Evolutionary conservation across 2,888 invertebrate genomes (phyloP).

Genomic region (Drosophila meridionalis): DNA sequence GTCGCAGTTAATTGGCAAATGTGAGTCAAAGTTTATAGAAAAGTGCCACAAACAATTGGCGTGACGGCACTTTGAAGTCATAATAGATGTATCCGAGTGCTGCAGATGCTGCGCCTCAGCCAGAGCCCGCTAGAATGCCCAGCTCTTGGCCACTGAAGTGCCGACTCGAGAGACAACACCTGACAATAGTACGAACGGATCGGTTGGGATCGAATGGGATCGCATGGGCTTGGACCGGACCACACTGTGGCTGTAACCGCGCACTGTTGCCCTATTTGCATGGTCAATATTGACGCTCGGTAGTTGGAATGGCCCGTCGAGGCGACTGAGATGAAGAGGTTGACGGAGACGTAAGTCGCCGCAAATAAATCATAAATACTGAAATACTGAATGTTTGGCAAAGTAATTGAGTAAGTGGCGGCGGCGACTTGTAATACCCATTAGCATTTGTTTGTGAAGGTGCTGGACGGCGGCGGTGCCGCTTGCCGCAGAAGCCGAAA

Average conservation of each 20-base stretch:
- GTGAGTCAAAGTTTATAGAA: constrained; percentile 81
- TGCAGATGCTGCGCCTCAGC: constrained; percentile 17
- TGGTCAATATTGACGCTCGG: constrained; percentile 72
- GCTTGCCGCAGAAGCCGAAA: constrained; percentile 77
- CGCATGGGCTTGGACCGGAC: constrained; percentile 33
- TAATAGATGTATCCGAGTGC: constrained; percentile 69
- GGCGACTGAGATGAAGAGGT: constrained; percentile 43
- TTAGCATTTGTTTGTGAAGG: constrained; percentile 80
- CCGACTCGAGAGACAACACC: constrained; percentile 61
- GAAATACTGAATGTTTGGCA: constrained; percentile 68
- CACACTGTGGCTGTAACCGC: constrained; percentile 60
- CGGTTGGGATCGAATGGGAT: constrained; percentile 12
- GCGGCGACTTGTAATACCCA: constrained; percentile 79
- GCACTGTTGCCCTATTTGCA: constrained; percentile 63
- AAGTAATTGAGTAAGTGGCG: constrained; percentile 81
- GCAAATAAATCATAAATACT: constrained; percentile 82
- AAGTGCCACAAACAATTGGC: constrained; percentile 79
- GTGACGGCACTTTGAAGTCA: constrained; percentile 80
- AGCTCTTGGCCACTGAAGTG: constrained; percentile 59
- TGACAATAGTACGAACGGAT: constrained; percentile 46
- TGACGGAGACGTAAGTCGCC: constrained; percentile 40
- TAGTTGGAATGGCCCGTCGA: constrained; percentile 65
- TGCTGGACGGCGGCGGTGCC: constrained; percentile 49
- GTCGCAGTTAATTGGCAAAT: constrained; percentile 80
- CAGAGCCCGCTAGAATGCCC: neutral